Evolutionary conservation across 1,140 invertebrate species (phyloP), one percentile per base, ranked within the genome.

Genomic region (Laupala kohalensis): DNA sequence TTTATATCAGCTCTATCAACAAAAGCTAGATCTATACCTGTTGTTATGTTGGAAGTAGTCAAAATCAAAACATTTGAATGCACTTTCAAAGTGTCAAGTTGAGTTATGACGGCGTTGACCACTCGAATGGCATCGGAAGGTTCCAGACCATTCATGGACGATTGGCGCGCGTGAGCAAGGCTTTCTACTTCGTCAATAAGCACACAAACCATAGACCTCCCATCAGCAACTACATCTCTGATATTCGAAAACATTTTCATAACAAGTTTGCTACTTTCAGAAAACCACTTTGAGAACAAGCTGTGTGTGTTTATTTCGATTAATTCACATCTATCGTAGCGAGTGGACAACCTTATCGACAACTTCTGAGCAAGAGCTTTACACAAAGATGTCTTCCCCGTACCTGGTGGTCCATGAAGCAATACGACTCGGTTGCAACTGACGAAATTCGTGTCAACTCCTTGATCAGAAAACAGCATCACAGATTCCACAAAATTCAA

Each of bases 231-330:
- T n/a, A 96, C 82, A 76, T 92, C 90, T 72, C 86, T 86, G 29
- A 99, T 92, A 79, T 91, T 90, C 24, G 87, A 83, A 79, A 99
- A 99, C 80, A 99, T 86, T 78, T 95, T 92, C 79, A 92, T 90
- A 0, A 99, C 96, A 26, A 99, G 83, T 83, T 99, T 99, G 13
- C 96, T 96, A 85, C 95, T 98, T 89, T 94, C 97, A 5, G 96
- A 97, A 82, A 99, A 99, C 94, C 95, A 99, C 81, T 98, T 98
- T 0, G 96, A 98, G 81, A 99, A 98, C 68, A 99, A 85, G 77
- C 93, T 95, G 79, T 99, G 97, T 74, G 93, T 96, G 78, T 99
- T 98, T 65, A 99, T 95, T 84, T 99, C 97, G 69, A 99, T 85
- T 5, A 99, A 83, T 75, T 97, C 87, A 0, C 89, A 89, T 74